phyloP scores from a whole-genome alignment of 1,140 invertebrate species.

The Contarinia nasturtii region DNA sequence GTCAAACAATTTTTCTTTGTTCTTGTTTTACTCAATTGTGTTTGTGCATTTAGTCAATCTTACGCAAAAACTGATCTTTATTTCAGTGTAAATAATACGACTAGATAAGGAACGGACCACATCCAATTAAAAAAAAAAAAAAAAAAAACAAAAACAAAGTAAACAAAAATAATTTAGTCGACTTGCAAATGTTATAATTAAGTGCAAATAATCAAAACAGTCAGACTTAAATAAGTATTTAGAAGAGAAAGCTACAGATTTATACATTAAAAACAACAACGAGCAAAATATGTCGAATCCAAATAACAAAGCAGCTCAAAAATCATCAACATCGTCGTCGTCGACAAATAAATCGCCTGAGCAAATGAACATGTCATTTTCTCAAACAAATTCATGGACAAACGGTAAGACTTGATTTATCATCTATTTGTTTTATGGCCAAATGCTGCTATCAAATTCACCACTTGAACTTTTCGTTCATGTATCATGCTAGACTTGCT shows the following conservation, averaged over 20 bases:
- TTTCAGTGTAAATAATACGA: background rate
- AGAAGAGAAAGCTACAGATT: no score
- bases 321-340: conserved; percentile 23
- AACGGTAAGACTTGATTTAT: conserved; percentile 35
- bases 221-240: no score
- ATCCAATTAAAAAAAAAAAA: no score
- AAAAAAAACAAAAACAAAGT: no score
- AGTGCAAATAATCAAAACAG: background rate
- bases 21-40: no score
- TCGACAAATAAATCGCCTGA: background rate
- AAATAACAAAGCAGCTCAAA: conserved; percentile 48
- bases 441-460: no score
- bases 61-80: background rate
- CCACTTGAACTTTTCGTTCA: no score
- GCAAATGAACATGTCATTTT: conserved; percentile 26
- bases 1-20: no score
- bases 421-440: no score
- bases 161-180: background rate
- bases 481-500: no score
- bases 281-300: conserved; percentile 42
- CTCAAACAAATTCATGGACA: conserved; percentile 64
- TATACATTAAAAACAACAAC: background rate
- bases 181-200: background rate
- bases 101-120: no score
- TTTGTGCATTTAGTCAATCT: no score